Base-by-base conservation (phyloP, 2,888 invertebrate species). In the Oscheius onirici region DNA sequence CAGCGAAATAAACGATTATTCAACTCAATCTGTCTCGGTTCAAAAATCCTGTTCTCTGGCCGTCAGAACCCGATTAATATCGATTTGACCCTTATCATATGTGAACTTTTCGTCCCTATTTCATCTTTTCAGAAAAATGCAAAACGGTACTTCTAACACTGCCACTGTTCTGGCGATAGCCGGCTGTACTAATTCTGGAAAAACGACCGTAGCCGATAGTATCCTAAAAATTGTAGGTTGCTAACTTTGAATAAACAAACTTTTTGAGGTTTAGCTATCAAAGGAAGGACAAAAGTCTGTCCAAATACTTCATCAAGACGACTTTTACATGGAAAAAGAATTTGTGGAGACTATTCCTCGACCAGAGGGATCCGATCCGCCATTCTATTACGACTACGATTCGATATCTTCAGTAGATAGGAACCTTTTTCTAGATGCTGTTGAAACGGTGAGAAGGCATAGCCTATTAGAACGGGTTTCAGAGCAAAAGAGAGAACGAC, bases 121-220 rank as follows among this genome's bases (percentile, higher is more conserved):
- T 54, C 26, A 17, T 26, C n/a, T n/a, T n/a, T n/a, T n/a, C 34
- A 34, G 34, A 34, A 58, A n/a, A 46, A 46, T 46, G 46, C 3
- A 46, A 43, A 58, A 58, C n/a, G 58, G 13, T 6, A 58, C 17
- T 41, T n/a, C 10, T 41, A 58, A 41, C 22, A n/a, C 26, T n/a
- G 41, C 41, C 20, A 41, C 49, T 17, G 72, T 80, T 10, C 60
- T 79, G 17, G 79, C 75, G 3, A 72, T 81, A 28, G 75, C 74
- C 8, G 82, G 78, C n/a, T 82, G 84, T 71, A 86, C 86, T n/a
- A 86, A 86, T 55, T 75, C 84, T 0, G 86, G 86, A 22, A 86
- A 86, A 74, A 81, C 86, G 2, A 86, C 84, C 8, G 55, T 86
- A 40, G 79, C 83, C 8, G 70, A 68, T 34, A 69, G 68, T 41